These are phyloP conservation scores for Hydrozoanthus tunicans DNA, from an alignment of 64 coral and sea anemone species.

Conservation along the genomic window DNA sequence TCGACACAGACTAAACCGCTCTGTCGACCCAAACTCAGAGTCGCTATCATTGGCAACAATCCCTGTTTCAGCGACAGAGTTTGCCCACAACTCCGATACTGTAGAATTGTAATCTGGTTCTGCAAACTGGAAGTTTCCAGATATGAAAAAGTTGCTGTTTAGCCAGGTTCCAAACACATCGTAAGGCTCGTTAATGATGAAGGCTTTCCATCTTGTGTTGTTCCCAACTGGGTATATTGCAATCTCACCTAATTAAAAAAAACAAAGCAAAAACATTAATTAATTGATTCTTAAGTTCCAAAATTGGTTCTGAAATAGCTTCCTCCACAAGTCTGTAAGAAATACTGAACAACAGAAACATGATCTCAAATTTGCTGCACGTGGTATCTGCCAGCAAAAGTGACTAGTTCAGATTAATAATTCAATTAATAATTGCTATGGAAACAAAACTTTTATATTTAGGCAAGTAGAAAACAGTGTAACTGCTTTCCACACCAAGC, in stretches of 20 bases:
- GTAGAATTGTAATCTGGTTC: constrained; percentile 63
- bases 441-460: too few relatives aligned
- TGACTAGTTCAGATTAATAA: too few relatives aligned
- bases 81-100: constrained; percentile 80
- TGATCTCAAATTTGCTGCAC: too few relatives aligned
- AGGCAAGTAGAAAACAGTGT: too few relatives aligned
- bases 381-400: too few relatives aligned
- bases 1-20: constrained; percentile 49
- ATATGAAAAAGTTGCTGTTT: constrained; percentile 65
- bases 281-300: too few relatives aligned
- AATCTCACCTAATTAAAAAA: constrained; percentile 68
- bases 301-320: too few relatives aligned
- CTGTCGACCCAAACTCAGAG: neutral
- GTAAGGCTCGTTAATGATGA: constrained; percentile 78
- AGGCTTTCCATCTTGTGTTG: constrained; percentile 9
- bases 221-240: constrained; percentile 58
- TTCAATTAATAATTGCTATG: too few relatives aligned
- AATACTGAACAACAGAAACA: too few relatives aligned
- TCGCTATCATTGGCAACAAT: constrained; percentile 4
- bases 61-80: constrained; percentile 40
- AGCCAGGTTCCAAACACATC: constrained; percentile 93
- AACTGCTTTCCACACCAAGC: too few relatives aligned
- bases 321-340: too few relatives aligned
- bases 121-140: constrained; percentile 79
- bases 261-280: too few relatives aligned